Conservation (phyloP, 2,888 invertebrate species). For the Hemaris fuciformis region DNA sequence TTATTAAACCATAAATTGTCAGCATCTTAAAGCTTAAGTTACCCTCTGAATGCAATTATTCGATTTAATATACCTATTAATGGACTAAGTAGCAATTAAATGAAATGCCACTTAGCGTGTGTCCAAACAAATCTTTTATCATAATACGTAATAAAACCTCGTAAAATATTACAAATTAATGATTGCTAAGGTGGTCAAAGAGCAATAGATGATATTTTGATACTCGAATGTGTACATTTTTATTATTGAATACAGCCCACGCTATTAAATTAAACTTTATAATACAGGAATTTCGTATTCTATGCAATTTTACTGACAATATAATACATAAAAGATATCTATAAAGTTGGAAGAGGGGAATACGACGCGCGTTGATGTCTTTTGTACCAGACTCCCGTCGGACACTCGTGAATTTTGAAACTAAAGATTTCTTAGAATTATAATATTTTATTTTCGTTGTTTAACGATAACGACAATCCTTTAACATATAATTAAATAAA, state of each 20-base stretch:
- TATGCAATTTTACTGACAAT: background rate
- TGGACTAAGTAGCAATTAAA: background rate
- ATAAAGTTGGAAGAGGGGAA: background rate
- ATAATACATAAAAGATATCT: background rate
- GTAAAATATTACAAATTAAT: background rate
- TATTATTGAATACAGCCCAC: background rate
- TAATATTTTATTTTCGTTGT: background rate
- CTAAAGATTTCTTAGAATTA: background rate
- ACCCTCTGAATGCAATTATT: background rate
- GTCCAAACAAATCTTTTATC: background rate
- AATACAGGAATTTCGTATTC: background rate
- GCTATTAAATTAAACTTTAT: background rate
- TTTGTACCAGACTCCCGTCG: slow-evolving; percentile 37
- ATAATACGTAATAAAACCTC: background rate
- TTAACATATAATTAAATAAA: background rate
- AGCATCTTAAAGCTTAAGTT: background rate
- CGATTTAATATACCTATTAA: background rate
- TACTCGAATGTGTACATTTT: background rate
- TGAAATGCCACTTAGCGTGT: background rate
- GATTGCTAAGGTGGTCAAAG: background rate
- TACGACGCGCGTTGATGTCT: slow-evolving; percentile 60
- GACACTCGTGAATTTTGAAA: background rate
- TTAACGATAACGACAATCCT: background rate
- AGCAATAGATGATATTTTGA: background rate
- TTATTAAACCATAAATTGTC: background rate